Percentiles rank a stretch among this genome's conserved stretches.
Conservation (phyloP, 2,888 invertebrate species). For the Artemia sinica region DNA sequence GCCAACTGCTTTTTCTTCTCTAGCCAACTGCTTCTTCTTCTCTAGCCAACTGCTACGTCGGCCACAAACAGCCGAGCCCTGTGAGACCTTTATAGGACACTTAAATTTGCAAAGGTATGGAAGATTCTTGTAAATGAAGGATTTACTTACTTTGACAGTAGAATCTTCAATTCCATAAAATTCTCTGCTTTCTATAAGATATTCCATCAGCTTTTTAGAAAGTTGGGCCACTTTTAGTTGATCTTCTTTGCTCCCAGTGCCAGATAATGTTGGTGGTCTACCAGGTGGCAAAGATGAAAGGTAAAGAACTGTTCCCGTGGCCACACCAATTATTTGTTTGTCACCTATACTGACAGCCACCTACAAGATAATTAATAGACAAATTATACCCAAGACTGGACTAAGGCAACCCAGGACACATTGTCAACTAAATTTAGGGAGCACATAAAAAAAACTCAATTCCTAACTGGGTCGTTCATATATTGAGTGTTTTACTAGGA, state of each 20-base stretch:
- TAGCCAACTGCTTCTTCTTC: too few species aligned
- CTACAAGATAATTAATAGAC: slow-evolving; percentile 26
- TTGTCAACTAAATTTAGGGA: too few species aligned
- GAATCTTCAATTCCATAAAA: slow-evolving; percentile 43
- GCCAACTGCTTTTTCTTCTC: too few species aligned
- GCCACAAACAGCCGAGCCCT: too few species aligned
- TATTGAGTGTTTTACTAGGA: too few species aligned
- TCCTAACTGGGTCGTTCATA: too few species aligned
- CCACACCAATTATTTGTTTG: slow-evolving; percentile 66
- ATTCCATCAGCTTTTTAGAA: slow-evolving; percentile 49
- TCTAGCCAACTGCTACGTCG: too few species aligned
- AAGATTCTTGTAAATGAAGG: too few species aligned
- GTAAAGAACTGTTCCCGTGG: slow-evolving; percentile 68
- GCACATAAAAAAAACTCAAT: too few species aligned
- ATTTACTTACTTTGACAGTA: slow-evolving; percentile 27
- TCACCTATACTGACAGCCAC: slow-evolving; percentile 69
- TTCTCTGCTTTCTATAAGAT: slow-evolving; percentile 51
- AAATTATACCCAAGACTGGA: neutral
- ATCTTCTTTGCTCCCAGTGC: slow-evolving; percentile 30
- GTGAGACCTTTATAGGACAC: too few species aligned
- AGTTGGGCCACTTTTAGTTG: slow-evolving; percentile 46
- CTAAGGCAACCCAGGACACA: neutral
- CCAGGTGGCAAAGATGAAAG: slow-evolving; percentile 59
- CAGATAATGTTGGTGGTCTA: slow-evolving; percentile 46
- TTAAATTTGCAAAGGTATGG: too few species aligned